Evolutionary conservation across 1,140 invertebrate species (phyloP), one percentile per base, ranked within the genome.

Genomic region (Platorchestia sp.): DNA sequence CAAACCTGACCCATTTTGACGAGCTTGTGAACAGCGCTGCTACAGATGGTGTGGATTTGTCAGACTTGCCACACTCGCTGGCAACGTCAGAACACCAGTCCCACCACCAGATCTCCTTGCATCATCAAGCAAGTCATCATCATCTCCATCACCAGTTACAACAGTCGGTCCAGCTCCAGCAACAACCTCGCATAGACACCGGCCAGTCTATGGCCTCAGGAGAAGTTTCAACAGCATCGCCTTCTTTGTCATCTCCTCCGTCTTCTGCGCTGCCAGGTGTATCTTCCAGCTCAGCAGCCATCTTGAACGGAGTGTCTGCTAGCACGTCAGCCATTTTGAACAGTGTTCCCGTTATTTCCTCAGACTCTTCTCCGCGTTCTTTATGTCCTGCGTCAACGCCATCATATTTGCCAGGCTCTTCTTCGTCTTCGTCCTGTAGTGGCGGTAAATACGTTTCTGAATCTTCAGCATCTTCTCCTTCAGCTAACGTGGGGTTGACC

Each of bases 131-230:
- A n/a, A 45, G 36, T n/a, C 43, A n/a, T 45, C 45, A 45, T 45
- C 91, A 93, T 93, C 91, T 47, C 27, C 91, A 42, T 42, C 91
- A 93, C 10, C 91, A 93, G 91, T 44, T 45, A 45, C 91, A 93
- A 47, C 91, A 93, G 45, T 41, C 87, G 42, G 59, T 75, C 27
- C 59, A 75, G 36, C 59, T 22, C 59, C 87, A 42, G 10, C 87
- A 89, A 41, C 91, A 93, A 45, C 43, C 91, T 47, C 91, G 91
- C 41, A 45, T 93, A 6, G 91, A 93, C 91, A 47, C 43, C 45
- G 91, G 91, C 91, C 91, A 93, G 91, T 93, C 91, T 93, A 93
- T 93, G 91, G 91, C 91, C 91, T 75, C 59, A 75, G 91, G 41
- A 44, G 91, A 93, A 44, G 91, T 45, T 40, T 16, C 91, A 0